Evolutionary conservation across 1,140 invertebrate genomes (phyloP).

Genomic region (Theocolax elegans): DNA sequence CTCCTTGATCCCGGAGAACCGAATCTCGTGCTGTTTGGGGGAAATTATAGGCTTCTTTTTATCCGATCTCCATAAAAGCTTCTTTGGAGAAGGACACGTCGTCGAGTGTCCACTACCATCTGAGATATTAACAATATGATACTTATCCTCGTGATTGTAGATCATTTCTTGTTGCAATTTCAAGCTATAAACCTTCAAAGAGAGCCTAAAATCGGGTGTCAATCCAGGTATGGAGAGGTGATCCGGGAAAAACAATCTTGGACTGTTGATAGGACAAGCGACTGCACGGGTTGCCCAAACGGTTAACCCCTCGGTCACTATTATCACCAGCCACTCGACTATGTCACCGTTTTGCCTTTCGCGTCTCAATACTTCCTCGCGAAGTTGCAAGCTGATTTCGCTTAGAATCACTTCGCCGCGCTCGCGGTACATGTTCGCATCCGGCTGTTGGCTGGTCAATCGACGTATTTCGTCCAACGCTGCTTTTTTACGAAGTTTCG

Average conservation of each 20-base stretch:
- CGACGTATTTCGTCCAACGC: slow-evolving; percentile 51
- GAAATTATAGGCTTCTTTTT: slow-evolving; percentile 28
- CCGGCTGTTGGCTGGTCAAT: neutral
- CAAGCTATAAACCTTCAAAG: slow-evolving; percentile 41
- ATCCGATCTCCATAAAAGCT: slow-evolving; percentile 37
- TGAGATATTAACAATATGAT: slow-evolving; percentile 40
- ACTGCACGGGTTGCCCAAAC: slow-evolving; percentile 55
- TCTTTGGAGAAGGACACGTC: slow-evolving; percentile 52
- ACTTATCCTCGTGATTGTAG: slow-evolving; percentile 50
- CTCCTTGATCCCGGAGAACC: slow-evolving; percentile 23
- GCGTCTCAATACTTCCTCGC: slow-evolving; percentile 30
- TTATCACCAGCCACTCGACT: slow-evolving; percentile 54
- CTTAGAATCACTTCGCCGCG: slow-evolving; percentile 43
- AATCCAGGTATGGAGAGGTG: slow-evolving; percentile 51
- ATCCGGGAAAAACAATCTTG: slow-evolving; percentile 48
- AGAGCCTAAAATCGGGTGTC: slow-evolving; percentile 45
- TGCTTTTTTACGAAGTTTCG: slow-evolving; percentile 54
- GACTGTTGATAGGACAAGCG: slow-evolving; percentile 38
- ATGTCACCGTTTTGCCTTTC: slow-evolving; percentile 36
- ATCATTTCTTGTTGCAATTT: slow-evolving; percentile 38
- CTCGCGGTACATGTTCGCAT: neutral
- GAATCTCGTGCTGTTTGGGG: slow-evolving; percentile 25
- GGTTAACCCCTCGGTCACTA: slow-evolving; percentile 49
- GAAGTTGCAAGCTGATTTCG: slow-evolving; percentile 48
- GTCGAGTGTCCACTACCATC: neutral